Evolutionary conservation across 2,113 vertebrate genomes (phyloP).

Genomic region (Reinhardtius hippoglossoides): DNA sequence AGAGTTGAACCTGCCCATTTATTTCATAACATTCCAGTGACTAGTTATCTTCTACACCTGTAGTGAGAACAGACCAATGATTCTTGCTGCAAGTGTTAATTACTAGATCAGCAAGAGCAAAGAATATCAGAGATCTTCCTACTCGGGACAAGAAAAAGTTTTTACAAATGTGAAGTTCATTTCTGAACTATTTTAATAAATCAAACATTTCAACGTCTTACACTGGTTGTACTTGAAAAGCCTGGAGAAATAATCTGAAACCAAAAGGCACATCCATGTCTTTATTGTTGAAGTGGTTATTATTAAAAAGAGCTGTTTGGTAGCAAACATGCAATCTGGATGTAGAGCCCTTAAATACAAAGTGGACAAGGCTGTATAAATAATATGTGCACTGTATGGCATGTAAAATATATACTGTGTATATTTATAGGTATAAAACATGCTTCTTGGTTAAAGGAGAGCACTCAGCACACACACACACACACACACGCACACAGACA

Average conservation of each 20-base stretch:
- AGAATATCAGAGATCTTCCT: slow-evolving; percentile 4
- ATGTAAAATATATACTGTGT: slow-evolving; percentile 86
- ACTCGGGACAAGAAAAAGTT: slow-evolving; percentile 34
- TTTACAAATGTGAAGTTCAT: slow-evolving; percentile 35
- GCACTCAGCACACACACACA: slow-evolving; percentile 47
- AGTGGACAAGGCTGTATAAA: slow-evolving; percentile 90
- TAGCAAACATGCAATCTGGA: slow-evolving; percentile 91
- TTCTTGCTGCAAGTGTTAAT: not conserved
- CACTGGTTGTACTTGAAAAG: not conserved
- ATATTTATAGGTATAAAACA: slow-evolving; percentile 84
- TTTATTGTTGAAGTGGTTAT: slow-evolving; percentile 88
- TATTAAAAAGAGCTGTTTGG: slow-evolving; percentile 82
- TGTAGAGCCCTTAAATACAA: slow-evolving; percentile 88
- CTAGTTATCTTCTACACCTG: not conserved
- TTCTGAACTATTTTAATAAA: slow-evolving; percentile 59
- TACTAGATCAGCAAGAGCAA: not conserved
- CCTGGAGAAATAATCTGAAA: slow-evolving; percentile 56
- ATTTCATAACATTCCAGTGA: slow-evolving; percentile 43
- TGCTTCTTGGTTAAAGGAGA: slow-evolving; percentile 80
- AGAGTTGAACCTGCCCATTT: slow-evolving; percentile 19
- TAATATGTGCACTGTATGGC: slow-evolving; percentile 88
- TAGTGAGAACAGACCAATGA: slow-evolving; percentile 4
- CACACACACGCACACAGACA: slow-evolving; percentile 22
- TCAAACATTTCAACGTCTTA: slow-evolving; percentile 27
- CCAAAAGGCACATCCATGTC: slow-evolving; percentile 82